Evolutionary conservation across 1,140 invertebrate species (phyloP).

Genomic region (Drosophila pseudoobscura): DNA sequence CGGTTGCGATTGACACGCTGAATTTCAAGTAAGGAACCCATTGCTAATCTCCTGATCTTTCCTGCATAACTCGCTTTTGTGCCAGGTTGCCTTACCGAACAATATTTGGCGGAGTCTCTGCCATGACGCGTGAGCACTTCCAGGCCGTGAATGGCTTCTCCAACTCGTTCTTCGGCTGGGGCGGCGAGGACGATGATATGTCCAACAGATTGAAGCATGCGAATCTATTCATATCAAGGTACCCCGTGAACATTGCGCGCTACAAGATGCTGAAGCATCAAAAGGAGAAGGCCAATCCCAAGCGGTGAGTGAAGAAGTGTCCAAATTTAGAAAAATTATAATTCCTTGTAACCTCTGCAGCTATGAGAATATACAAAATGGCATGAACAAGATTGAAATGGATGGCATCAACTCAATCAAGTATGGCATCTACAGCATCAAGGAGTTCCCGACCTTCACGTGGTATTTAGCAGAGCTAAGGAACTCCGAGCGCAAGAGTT

Average conservation of each 20-base stretch:
- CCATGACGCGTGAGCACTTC: constrained; percentile 92
- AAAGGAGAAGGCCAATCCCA: constrained; percentile 94
- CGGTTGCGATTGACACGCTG: constrained; percentile 95
- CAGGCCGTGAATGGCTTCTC: constrained; percentile 94
- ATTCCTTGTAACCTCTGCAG: constrained; percentile 84
- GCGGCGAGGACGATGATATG: constrained; percentile 97
- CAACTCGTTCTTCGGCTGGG: constrained; percentile 97
- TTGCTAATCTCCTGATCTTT: neutral
- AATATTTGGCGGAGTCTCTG: constrained; percentile 95
- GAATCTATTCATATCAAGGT: constrained; percentile 92
- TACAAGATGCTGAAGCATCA: constrained; percentile 96
- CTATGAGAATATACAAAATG: constrained; percentile 92
- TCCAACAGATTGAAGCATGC: constrained; percentile 90
- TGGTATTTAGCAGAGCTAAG: constrained; percentile 89
- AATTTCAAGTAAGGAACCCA: constrained; percentile 88
- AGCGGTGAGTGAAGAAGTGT: constrained; percentile 86
- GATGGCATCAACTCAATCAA: constrained; percentile 95
- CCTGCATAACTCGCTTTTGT: constrained; percentile 6
- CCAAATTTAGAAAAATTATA: neutral
- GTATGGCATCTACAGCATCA: constrained; percentile 89
- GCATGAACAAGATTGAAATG: constrained; percentile 90
- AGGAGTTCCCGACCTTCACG: constrained; percentile 89
- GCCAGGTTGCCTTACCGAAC: constrained; percentile 92
- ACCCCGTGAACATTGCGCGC: constrained; percentile 92
- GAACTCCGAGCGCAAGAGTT: constrained; percentile 80